phyloP scores from a whole-genome alignment of 2,888 invertebrate genomes.

The Polylopha cassiicola region DNA sequence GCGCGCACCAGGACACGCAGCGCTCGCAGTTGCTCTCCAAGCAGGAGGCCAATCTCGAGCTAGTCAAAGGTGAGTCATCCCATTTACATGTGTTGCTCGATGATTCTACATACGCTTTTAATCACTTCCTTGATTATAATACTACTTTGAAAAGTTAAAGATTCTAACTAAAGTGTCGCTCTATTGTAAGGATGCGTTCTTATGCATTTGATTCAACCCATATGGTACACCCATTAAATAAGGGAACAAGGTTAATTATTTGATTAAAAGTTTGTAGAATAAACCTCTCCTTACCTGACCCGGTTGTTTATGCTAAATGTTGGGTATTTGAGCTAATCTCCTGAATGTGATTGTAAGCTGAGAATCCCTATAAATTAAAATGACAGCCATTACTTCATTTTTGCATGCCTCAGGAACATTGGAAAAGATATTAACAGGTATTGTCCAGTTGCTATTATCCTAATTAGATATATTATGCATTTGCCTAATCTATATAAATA shows the following conservation, averaged over 20 bases:
- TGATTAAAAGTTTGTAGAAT: too few species aligned
- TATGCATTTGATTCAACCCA: too few species aligned
- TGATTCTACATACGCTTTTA: too few species aligned
- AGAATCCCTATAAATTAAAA: slow-evolving; percentile 40
- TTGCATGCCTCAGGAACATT: slow-evolving; percentile 81
- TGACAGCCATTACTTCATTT: slow-evolving; percentile 61
- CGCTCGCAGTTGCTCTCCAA: slow-evolving; percentile 88
- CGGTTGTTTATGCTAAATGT: not conserved
- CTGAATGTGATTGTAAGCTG: slow-evolving; percentile 36
- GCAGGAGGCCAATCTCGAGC: slow-evolving; percentile 95
- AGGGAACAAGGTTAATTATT: too few species aligned
- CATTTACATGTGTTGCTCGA: too few species aligned
- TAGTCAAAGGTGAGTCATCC: slow-evolving; percentile 86
- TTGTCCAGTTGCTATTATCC: slow-evolving; percentile 60
- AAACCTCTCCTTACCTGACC: too few species aligned
- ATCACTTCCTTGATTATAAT: too few species aligned
- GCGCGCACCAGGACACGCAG: slow-evolving; percentile 92
- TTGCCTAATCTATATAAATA: too few species aligned
- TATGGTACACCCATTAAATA: too few species aligned
- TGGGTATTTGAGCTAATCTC: slow-evolving; percentile 36
- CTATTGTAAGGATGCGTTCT: too few species aligned
- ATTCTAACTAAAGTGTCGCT: too few species aligned
- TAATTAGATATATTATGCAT: slow-evolving; percentile 34
- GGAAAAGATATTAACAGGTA: slow-evolving; percentile 83
- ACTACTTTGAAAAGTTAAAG: too few species aligned